Evolutionary conservation across 2,888 invertebrate species (phyloP).

Genomic region (Lathronympha strigana): DNA sequence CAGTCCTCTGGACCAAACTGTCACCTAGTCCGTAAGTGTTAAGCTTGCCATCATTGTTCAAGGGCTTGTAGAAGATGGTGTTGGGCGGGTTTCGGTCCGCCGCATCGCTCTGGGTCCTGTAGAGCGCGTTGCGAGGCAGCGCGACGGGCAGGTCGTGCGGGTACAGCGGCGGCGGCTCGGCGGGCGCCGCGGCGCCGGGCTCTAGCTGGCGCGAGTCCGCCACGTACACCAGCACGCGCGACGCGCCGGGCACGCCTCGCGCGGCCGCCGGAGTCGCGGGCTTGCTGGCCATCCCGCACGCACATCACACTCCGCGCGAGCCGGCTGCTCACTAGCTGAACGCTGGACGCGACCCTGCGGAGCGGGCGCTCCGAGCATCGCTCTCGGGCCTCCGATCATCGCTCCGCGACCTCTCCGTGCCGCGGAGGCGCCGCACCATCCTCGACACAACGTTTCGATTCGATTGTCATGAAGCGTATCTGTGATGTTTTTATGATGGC

Average conservation of each 20-base stretch:
- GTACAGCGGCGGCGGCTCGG: conserved; percentile 57
- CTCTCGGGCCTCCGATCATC: conserved; percentile 71
- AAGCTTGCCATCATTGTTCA: conserved; percentile 65
- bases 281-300: conserved; percentile 90
- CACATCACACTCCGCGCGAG: conserved; percentile 87
- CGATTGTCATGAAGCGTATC: conserved; percentile 66
- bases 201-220: conserved; percentile 81
- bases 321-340: conserved; percentile 76
- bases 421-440: conserved; percentile 69
- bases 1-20: conserved; percentile 57
- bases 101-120: conserved; percentile 58
- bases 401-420: conserved; percentile 66
- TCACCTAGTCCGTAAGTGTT: conserved; percentile 60
- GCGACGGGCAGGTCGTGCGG: conserved; percentile 58
- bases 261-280: conserved; percentile 88
- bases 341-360: conserved; percentile 66
- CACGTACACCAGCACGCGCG: conserved; percentile 83
- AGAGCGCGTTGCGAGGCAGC: conserved; percentile 59
- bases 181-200: conserved; percentile 73
- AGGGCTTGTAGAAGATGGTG: conserved; percentile 66
- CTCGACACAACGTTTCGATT: conserved; percentile 64
- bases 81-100: conserved; percentile 58
- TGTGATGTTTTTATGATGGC: conserved; percentile 71
- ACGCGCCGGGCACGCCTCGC: conserved; percentile 78
- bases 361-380: conserved; percentile 68